Evolutionary conservation across 2,888 invertebrate genomes (phyloP).

Genomic region (Scaptomyza cyrtandrae): DNA sequence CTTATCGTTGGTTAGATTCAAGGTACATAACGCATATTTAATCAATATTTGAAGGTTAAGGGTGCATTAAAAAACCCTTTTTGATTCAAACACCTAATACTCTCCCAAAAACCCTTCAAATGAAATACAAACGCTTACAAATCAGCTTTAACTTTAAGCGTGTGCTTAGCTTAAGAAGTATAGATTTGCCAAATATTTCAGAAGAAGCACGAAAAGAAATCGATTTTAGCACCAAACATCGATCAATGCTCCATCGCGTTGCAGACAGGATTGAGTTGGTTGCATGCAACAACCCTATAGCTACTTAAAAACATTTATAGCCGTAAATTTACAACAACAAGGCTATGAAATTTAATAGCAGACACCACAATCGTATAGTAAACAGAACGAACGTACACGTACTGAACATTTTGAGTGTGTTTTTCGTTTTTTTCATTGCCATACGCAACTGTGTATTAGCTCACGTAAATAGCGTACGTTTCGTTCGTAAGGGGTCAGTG

Average conservation of each 20-base stretch:
- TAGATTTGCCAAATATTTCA: background rate
- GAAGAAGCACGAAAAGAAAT: background rate
- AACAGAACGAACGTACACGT: conserved; percentile 55
- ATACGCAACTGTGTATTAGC: conserved; percentile 77
- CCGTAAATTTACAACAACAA: conserved; percentile 75
- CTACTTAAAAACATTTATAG: conserved; percentile 74
- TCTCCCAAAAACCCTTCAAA: background rate
- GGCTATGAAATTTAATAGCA: conserved; percentile 76
- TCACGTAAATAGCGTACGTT: conserved; percentile 58
- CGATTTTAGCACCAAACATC: conserved; percentile 10
- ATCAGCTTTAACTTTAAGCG: too few relatives aligned
- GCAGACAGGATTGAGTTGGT: background rate
- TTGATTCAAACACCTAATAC: background rate
- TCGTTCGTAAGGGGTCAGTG: background rate
- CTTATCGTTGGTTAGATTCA: too few relatives aligned
- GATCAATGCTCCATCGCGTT: conserved; percentile 18
- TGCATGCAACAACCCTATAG: conserved; percentile 17
- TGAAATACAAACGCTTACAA: background rate
- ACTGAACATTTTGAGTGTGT: conserved; percentile 47
- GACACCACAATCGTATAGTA: conserved; percentile 30
- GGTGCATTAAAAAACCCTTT: too few relatives aligned
- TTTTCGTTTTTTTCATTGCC: conserved; percentile 1
- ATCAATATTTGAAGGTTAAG: too few relatives aligned
- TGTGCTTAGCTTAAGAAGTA: too few relatives aligned
- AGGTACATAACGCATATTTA: too few relatives aligned